These are phyloP conservation scores for Corythornis leucogaster DNA, from an alignment of 2,797 vertebrate genomes.

Conservation along the genomic window DNA sequence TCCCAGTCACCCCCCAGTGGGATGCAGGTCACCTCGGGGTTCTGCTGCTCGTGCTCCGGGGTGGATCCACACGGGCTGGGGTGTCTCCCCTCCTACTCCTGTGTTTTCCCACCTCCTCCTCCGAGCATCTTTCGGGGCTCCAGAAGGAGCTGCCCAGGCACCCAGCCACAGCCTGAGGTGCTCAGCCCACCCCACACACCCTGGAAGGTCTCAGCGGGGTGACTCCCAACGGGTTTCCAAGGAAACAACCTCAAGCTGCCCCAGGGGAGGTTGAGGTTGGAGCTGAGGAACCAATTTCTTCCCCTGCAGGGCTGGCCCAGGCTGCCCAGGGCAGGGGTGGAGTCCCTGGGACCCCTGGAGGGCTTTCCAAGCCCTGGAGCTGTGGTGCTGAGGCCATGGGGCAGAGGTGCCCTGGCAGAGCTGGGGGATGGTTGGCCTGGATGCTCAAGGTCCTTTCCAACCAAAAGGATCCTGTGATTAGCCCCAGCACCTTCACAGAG, in stretches of 20 bases:
- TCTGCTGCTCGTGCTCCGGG: fast-evolving
- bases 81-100: not conserved
- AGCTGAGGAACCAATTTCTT: not conserved
- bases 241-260: not conserved
- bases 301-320: not conserved
- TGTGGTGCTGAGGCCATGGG: not conserved
- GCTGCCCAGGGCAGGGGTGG: not conserved
- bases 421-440: not conserved
- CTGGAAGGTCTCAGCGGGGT: not conserved
- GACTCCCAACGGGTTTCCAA: not conserved
- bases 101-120: not conserved
- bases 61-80: not conserved
- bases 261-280: not conserved
- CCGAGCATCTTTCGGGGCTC: not conserved
- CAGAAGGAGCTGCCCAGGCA: not conserved
- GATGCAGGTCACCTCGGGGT: fast-evolving
- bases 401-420: not conserved
- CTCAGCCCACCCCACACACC: not conserved
- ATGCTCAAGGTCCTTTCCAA: not conserved
- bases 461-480: not conserved
- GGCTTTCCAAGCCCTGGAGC: not conserved
- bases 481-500: fast-evolving
- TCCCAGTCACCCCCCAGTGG: not conserved
- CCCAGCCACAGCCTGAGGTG: not conserved
- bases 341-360: not conserved